Evolutionary conservation across 2,888 invertebrate species (phyloP), one percentile per base, ranked within the genome.

Genomic region (Hirudinaria manillensis): DNA sequence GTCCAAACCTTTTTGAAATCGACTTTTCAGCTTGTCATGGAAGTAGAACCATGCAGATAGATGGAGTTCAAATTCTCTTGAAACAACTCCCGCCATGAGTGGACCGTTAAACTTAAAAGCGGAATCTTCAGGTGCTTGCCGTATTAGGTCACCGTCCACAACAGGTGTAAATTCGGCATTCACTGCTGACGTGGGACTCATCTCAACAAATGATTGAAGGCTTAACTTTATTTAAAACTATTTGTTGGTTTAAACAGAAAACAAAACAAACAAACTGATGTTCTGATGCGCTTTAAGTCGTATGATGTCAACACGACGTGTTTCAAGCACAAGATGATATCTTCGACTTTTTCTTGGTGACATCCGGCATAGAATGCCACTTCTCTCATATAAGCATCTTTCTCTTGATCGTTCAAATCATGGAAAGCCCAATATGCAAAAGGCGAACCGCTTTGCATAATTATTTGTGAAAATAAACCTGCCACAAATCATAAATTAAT

Each of bases 361-460:
- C 78, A 78, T 29, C 53, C 68, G 10, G 74, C 36, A 32, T 38
- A 24, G 4, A 21, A 34, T 29, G 75, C 75, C 61, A 76, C 68
- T 36, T 65, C 56, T 45, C 75, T 56, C 21, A 77, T 72, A 38
- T 71, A 74, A 7, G 55, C 27, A 24, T 67, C 74, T 4, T 73
- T 74, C 27, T 77, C 73, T 27, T 73, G 72, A 21, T 76, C 67
- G 24, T 53, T 38, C 61, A 76, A 74, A 61, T 24, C 29, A 10
- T 61, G 61, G 32, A 34, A n/a, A 24, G 83, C 81, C 84, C 84
- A 84, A 76, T 83, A 81, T 7, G 82, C 82, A 34, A 83, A 78
- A 6, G 83, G 81, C 0, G 83, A 82, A 19, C 84, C 84, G 76
- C 83, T 83, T 77, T 84, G 83, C 55, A 82, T 81, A 45, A 84